Conservation (phyloP, 2,113 vertebrate species). For the Thymallus thymallus region DNA sequence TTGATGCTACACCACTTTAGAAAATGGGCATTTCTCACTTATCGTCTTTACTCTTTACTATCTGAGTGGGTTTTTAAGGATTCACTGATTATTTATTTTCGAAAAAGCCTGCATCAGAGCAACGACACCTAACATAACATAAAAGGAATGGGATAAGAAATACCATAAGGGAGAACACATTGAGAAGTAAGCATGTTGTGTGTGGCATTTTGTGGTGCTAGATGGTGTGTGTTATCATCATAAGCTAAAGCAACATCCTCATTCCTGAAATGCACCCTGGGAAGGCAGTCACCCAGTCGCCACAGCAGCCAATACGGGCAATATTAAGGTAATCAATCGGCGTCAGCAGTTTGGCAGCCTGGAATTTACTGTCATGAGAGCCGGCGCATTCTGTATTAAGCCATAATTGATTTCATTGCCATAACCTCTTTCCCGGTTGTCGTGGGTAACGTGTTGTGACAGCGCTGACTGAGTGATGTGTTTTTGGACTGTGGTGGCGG, state of each 20-base stretch:
- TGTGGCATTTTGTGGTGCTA: conserved; percentile 13
- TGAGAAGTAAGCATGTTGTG: too few species aligned
- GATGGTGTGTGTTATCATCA: conserved; percentile 47
- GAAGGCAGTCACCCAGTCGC: conserved; percentile 44
- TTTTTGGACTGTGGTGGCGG: conserved; percentile 31
- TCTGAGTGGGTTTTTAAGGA: too few species aligned
- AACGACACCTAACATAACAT: too few species aligned
- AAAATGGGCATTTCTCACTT: too few species aligned
- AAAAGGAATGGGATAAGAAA: too few species aligned
- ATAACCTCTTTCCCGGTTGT: conserved; percentile 76
- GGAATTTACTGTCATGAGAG: conserved; percentile 70
- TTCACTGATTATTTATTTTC: too few species aligned
- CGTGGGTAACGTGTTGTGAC: conserved; percentile 74
- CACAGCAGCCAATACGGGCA: conserved; percentile 56
- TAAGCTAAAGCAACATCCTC: conserved; percentile 57
- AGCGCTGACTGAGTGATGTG: conserved; percentile 75
- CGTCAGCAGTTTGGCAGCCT: conserved; percentile 67
- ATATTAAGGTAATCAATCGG: conserved; percentile 76
- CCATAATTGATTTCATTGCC: conserved; percentile 80
- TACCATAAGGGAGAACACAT: too few species aligned
- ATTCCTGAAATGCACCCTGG: conserved; percentile 40
- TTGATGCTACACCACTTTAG: too few species aligned
- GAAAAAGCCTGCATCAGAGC: too few species aligned
- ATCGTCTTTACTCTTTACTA: too few species aligned
- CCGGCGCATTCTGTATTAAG: conserved; percentile 72